Conservation (phyloP, 1,140 invertebrate species). For the Antheraea mylitta region DNA sequence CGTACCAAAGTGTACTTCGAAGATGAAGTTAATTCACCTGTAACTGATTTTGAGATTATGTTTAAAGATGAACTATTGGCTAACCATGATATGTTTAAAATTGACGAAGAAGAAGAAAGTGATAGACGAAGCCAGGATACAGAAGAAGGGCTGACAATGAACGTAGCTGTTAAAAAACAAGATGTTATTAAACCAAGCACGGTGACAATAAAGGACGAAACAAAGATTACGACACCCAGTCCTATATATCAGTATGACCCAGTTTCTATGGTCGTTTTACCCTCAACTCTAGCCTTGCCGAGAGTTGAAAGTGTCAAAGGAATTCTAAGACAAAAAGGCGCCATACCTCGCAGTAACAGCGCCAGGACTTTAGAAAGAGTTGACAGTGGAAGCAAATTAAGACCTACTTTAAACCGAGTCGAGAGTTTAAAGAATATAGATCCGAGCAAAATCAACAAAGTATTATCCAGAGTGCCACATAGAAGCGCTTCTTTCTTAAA, state of each 20-base stretch:
- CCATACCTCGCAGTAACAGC: conserved; percentile 54
- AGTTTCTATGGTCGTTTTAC: conserved; percentile 46
- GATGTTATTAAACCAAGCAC: conserved; percentile 68
- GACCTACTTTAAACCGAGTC: conserved; percentile 57
- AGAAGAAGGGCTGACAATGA: conserved; percentile 69
- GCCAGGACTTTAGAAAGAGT: conserved; percentile 57
- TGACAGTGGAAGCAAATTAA: conserved; percentile 52
- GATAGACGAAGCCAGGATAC: conserved; percentile 55
- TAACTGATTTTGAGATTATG: conserved; percentile 78
- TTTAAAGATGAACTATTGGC: conserved; percentile 73
- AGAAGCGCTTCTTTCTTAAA: conserved; percentile 75
- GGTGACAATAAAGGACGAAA: conserved; percentile 63
- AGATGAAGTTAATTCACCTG: conserved; percentile 65
- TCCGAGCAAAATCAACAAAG: conserved; percentile 65
- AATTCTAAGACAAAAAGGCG: conserved; percentile 47
- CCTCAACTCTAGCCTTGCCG: conserved; percentile 54
- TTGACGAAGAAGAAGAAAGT: conserved; percentile 74
- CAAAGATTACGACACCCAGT: conserved; percentile 56
- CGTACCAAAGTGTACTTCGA: conserved; percentile 73
- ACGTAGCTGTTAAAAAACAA: conserved; percentile 60
- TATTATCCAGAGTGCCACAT: conserved; percentile 68
- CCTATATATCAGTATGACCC: conserved; percentile 67
- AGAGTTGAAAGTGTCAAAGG: conserved; percentile 71
- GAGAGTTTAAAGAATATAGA: conserved; percentile 73
- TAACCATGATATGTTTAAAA: conserved; percentile 70